Conservation (phyloP, 92 coral and sea anemone genomes). For the Pocillopora meandrina region DNA sequence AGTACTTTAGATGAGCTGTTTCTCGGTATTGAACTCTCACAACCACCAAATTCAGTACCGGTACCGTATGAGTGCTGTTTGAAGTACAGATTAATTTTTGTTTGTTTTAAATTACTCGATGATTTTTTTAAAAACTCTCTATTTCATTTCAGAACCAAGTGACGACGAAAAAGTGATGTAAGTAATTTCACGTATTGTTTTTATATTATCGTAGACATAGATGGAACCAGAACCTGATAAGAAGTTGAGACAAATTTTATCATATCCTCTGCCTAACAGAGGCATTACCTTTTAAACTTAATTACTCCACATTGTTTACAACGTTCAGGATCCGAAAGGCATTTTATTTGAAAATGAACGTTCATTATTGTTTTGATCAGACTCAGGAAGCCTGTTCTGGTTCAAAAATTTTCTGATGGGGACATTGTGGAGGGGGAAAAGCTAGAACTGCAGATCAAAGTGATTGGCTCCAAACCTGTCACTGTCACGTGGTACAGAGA, state of each 20-base stretch:
- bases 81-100: no score
- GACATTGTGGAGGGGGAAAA: constrained; percentile 74
- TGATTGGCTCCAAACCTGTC: constrained; percentile 67
- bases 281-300: no score
- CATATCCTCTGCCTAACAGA: no score
- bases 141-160: constrained; percentile 20
- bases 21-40: background rate
- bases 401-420: constrained; percentile 69
- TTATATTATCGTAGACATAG: no score
- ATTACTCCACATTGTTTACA: no score
- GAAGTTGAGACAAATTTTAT: no score
- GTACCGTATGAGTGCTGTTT: background rate
- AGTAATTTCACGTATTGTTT: constrained; percentile 1
- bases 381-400: constrained; percentile 65
- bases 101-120: no score
- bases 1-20: background rate
- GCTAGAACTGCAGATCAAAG: constrained; percentile 55
- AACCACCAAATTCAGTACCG: background rate
- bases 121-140: background rate
- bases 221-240: no score
- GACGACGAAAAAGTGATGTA: constrained; percentile 41
- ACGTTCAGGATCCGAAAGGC: no score
- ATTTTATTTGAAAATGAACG: no score
- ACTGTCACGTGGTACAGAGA: constrained; percentile 76
- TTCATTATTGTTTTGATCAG: constrained; percentile 22